Evolutionary conservation across 2,888 invertebrate genomes (phyloP), one percentile per base, ranked within the genome.

Genomic region (Meganola albula): DNA sequence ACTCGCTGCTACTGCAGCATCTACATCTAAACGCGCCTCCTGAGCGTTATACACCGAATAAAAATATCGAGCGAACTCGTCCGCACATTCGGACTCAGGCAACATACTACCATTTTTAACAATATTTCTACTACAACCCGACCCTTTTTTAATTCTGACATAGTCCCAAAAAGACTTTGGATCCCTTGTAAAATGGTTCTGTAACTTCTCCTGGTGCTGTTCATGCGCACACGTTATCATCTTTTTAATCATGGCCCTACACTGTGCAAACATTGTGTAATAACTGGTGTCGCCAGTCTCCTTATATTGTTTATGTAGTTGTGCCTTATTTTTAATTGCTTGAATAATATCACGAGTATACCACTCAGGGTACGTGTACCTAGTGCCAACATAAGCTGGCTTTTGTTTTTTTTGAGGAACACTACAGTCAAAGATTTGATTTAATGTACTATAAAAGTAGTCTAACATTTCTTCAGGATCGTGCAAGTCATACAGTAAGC

Each of bases 311-410:
- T 27, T 27, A 27, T 27, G 27, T 5, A 20, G 12, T 3, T 7
- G 6, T 12, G 27, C 12, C 10, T 20, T 20, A 7, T 2, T n/a
- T 27, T 20, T 27, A 4, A 20, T 27, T 11, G n/a, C 3, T 4
- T 12, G 27, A 12, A 27, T 20, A 20, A 27, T 27, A 12, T 27
- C 20, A 7, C 6, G 20, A 5, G 27, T 27, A 12, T 27, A 27
- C 27, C 27, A 27, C 12, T 27, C 27, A 7, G 27, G 20, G 12
- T 27, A 20, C 7, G n/a, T 8, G 11, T 27, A 27, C 12, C 20
- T 27, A 12, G 27, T 12, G 8, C 20, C 20, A 20, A 20, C 27
- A 20, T 12, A n/a, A n/a, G n/a, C n/a, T n/a, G n/a, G 12, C 2
- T 7, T 12, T 10, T n/a, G 12, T 7, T 14, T 27, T 27, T 27